phyloP scores from a whole-genome alignment of 1,140 invertebrate species.

The Linepithema humile region DNA sequence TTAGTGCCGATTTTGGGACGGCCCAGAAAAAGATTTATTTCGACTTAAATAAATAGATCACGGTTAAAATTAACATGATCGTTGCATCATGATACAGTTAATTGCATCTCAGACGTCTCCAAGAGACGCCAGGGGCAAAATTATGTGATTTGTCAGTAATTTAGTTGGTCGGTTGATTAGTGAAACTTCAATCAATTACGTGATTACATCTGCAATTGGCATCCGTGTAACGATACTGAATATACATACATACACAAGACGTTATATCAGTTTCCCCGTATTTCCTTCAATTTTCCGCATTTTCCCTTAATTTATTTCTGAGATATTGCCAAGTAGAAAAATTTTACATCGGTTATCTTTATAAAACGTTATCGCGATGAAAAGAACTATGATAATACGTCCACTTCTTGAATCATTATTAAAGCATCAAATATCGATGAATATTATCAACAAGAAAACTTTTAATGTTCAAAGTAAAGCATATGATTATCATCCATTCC shows the following conservation, averaged over 20 bases:
- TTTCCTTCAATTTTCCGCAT: not conserved
- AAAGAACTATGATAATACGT: not conserved
- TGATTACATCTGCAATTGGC: constrained; percentile 30
- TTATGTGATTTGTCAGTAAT: constrained; percentile 1
- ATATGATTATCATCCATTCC: not conserved
- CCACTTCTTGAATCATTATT: not conserved
- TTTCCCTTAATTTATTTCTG: not conserved
- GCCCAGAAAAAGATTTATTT: not conserved
- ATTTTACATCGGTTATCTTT: not conserved
- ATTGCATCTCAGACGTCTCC: not conserved
- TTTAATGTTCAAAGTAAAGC: not conserved
- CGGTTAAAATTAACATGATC: not conserved
- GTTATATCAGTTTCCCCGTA: not conserved
- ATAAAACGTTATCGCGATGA: not conserved
- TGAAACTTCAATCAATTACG: constrained; percentile 41
- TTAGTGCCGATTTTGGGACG: not conserved
- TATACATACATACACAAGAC: not conserved
- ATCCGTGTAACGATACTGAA: not conserved
- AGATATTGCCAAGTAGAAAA: not conserved
- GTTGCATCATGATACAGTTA: not conserved
- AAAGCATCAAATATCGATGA: not conserved
- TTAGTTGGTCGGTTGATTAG: constrained; percentile 8
- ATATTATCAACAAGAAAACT: not conserved
- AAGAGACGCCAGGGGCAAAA: not conserved
- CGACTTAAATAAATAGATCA: not conserved